phyloP scores from a whole-genome alignment of 2,797 vertebrate species.

The Sebastes diploproa region DNA sequence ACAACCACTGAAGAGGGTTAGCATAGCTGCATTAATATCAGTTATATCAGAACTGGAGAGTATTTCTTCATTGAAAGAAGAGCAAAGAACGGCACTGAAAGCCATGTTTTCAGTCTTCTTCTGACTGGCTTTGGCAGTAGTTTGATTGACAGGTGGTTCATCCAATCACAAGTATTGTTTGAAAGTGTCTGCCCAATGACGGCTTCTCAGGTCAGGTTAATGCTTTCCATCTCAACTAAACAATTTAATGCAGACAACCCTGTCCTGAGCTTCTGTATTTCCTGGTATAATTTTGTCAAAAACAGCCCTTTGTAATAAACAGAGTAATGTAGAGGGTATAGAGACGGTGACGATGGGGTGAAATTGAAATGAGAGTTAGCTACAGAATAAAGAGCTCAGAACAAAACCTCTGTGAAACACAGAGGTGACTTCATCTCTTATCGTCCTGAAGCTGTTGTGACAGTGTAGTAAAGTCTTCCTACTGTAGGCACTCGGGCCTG shows the following conservation, averaged over 20 bases:
- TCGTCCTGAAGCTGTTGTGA: conserved; percentile 2
- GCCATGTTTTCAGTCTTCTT: no score
- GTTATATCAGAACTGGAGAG: no score
- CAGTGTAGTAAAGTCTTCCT: not conserved
- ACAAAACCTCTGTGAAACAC: not conserved
- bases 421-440: not conserved
- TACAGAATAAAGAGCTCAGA: not conserved
- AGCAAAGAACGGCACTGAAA: no score
- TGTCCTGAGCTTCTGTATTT: not conserved
- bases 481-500: conserved; percentile 16
- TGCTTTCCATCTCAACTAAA: not conserved
- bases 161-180: no score
- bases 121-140: no score
- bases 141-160: no score
- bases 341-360: not conserved
- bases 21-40: no score
- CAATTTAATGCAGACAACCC: not conserved
- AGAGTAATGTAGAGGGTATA: not conserved
- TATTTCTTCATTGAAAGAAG: no score
- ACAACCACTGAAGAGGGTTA: no score
- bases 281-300: not conserved
- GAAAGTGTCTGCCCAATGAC: no score
- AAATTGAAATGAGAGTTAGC: not conserved
- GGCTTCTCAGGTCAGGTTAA: no score
- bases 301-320: not conserved